phyloP scores from a whole-genome alignment of 2,113 vertebrate species.

The Chaenocephalus aceratus region DNA sequence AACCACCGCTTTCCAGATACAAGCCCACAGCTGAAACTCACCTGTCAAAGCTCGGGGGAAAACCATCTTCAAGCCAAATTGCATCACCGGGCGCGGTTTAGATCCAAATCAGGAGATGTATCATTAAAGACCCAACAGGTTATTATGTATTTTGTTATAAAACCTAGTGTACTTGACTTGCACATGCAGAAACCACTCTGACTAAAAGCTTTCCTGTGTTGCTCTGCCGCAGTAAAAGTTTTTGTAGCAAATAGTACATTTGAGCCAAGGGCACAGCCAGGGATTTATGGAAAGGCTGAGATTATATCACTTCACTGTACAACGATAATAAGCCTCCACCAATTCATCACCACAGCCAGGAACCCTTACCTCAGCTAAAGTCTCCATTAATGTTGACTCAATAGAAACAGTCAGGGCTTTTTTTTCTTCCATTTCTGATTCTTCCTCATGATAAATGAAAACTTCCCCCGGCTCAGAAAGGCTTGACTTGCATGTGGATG shows the following conservation, averaged over 20 bases:
- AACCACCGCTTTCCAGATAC: background rate
- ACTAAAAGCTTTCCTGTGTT: background rate
- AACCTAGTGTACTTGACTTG: background rate
- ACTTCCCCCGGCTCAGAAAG: conserved; percentile 48
- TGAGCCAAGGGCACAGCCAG: conserved; percentile 60
- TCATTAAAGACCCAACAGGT: background rate
- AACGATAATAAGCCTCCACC: conserved; percentile 68
- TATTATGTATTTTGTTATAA: background rate
- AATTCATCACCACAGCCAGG: conserved; percentile 64
- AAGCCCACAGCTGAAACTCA: background rate
- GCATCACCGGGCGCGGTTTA: background rate
- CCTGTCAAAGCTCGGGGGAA: background rate
- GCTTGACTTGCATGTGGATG: conserved; percentile 14
- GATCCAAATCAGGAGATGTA: background rate
- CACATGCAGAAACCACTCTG: background rate
- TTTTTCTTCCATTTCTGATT: conserved; percentile 33
- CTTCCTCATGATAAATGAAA: conserved; percentile 56
- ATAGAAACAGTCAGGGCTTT: conserved; percentile 41
- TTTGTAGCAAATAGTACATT: conserved; percentile 52
- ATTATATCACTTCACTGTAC: conserved; percentile 65
- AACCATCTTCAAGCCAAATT: background rate
- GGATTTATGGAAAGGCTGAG: conserved; percentile 65
- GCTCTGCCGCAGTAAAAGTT: conserved; percentile 38
- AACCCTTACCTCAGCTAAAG: conserved; percentile 74
- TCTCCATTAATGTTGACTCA: conserved; percentile 66